phyloP scores from a whole-genome alignment of 2,888 invertebrate species.

The Deroplatys truncata region DNA sequence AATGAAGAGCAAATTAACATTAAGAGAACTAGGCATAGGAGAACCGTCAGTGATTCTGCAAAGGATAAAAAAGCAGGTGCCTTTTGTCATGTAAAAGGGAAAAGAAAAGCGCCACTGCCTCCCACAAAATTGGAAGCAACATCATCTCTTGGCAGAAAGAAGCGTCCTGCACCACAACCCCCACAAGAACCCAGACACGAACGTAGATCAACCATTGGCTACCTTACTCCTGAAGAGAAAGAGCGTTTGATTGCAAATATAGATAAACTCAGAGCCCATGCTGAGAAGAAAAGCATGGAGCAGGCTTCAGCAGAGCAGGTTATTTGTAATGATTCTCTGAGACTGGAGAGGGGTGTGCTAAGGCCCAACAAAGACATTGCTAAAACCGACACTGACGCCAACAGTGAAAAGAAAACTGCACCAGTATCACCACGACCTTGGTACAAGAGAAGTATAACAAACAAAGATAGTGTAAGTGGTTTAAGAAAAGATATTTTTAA shows the following conservation, averaged over 20 bases:
- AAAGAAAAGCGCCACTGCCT: constrained; percentile 68
- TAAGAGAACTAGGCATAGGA: constrained; percentile 43
- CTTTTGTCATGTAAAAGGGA: constrained; percentile 67
- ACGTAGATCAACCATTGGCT: constrained; percentile 15
- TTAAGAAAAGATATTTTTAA: constrained; percentile 34
- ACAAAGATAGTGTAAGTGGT: constrained; percentile 36
- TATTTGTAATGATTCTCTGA: constrained; percentile 41
- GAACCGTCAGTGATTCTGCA: constrained; percentile 60
- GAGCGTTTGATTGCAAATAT: constrained; percentile 34
- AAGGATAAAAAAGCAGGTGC: constrained; percentile 55
- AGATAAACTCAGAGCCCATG: constrained; percentile 34
- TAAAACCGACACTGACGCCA: constrained; percentile 17
- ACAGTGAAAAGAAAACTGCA: constrained; percentile 27
- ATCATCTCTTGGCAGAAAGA: constrained; percentile 41
- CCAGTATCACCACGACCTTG: constrained; percentile 57
- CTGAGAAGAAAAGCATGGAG: constrained; percentile 28
- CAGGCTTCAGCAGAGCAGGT: constrained; percentile 27
- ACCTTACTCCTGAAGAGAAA: constrained; percentile 33
- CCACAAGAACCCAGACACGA: constrained; percentile 36
- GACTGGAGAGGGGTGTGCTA: constrained; percentile 48
- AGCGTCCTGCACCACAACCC: constrained; percentile 47
- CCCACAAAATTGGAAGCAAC: constrained; percentile 42
- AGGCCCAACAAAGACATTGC: constrained; percentile 44
- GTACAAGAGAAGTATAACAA: constrained; percentile 55
- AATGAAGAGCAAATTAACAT: constrained; percentile 13